phyloP scores from a whole-genome alignment of 2,888 invertebrate genomes.

The Callinectes sapidus region DNA sequence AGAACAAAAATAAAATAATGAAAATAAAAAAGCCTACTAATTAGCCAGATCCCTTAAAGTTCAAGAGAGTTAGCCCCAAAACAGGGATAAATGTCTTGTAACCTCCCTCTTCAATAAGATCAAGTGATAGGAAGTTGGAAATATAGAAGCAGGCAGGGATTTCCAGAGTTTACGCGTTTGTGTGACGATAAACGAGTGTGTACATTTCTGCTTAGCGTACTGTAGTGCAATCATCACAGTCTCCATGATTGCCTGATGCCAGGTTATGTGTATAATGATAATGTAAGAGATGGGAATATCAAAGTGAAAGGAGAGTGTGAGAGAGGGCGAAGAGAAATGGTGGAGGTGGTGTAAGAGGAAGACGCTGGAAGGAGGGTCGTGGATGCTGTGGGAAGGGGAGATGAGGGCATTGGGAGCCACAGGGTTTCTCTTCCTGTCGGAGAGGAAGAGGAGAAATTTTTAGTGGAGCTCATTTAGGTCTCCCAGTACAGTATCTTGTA shows the following conservation, averaged over 20 bases:
- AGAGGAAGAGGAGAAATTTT: constrained; percentile 51
- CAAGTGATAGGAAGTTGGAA: no score
- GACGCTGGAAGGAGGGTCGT: constrained; percentile 32
- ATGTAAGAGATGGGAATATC: background rate
- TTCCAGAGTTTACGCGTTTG: no score
- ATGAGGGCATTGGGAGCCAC: constrained; percentile 18
- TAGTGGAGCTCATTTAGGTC: constrained; percentile 5
- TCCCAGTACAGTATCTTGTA: background rate
- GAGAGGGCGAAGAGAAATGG: constrained; percentile 19
- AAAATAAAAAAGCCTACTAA: no score
- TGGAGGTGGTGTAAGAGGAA: constrained; percentile 3
- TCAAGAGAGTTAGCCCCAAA: no score
- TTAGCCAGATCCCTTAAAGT: no score
- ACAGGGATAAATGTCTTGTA: no score
- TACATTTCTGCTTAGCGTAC: background rate
- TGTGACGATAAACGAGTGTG: no score
- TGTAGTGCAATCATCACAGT: background rate
- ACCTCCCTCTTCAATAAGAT: no score
- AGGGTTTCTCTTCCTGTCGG: constrained; percentile 50
- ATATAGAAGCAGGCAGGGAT: no score
- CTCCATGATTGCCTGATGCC: background rate
- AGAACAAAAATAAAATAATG: no score
- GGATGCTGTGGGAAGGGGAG: constrained; percentile 53
- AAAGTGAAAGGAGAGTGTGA: constrained; percentile 38
- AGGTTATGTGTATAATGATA: background rate